These are phyloP conservation scores for Zootermopsis nevadensis DNA, from an alignment of 2,888 invertebrate species.

Conservation along the genomic window DNA sequence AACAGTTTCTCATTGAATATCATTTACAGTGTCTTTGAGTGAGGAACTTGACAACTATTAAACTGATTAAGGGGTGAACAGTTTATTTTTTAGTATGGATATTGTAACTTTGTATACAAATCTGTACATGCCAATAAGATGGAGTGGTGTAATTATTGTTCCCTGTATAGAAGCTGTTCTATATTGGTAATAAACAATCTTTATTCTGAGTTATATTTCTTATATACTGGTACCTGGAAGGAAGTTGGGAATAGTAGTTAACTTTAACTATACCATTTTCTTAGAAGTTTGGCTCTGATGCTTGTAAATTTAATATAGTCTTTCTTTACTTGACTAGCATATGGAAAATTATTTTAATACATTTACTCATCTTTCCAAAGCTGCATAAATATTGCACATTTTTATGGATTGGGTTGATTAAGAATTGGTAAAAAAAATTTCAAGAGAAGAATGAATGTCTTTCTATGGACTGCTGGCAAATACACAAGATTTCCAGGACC, in stretches of 20 bases:
- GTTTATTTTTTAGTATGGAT: not conserved
- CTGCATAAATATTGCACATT: not conserved
- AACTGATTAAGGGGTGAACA: not conserved
- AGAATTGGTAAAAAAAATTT: constrained; percentile 3
- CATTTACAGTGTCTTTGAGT: too few species aligned
- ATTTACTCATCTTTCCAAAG: not conserved
- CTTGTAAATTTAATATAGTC: not conserved
- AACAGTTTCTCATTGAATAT: too few species aligned
- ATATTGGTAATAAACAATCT: not conserved
- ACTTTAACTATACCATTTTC: too few species aligned
- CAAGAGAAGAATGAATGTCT: constrained; percentile 30
- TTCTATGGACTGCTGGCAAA: constrained; percentile 29
- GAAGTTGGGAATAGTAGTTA: too few species aligned
- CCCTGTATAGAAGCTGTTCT: not conserved
- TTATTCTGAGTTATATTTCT: not conserved
- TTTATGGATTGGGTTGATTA: not conserved
- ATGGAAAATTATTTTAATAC: not conserved
- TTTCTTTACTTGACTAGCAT: not conserved
- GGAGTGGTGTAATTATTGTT: not conserved
- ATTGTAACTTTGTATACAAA: not conserved
- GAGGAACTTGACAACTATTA: too few species aligned
- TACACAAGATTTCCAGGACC: constrained; percentile 32
- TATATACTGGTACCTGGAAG: not conserved
- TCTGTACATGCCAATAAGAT: not conserved
- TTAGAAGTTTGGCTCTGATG: not conserved